These are phyloP conservation scores for Hydrotaea diabolus DNA, from an alignment of 2,888 invertebrate species.

Conservation along the genomic window DNA sequence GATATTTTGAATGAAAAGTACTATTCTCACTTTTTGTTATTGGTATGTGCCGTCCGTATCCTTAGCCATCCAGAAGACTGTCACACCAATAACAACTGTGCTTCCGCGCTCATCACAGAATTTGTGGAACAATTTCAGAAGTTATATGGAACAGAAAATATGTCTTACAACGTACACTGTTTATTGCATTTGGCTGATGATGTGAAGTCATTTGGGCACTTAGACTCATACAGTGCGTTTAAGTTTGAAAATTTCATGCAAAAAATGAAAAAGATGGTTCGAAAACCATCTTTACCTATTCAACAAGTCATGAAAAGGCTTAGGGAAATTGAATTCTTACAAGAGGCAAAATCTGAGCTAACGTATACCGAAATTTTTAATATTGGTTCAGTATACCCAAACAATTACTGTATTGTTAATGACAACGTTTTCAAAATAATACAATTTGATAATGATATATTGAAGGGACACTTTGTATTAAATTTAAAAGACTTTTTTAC, in stretches of 20 bases:
- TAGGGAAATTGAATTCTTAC: background rate
- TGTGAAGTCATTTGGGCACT: constrained; percentile 32
- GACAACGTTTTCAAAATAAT: background rate
- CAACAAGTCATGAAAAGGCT: background rate
- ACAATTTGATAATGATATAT: background rate
- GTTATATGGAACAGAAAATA: constrained; percentile 44
- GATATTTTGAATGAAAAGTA: constrained; percentile 3
- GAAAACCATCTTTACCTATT: background rate
- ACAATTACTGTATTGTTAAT: constrained; percentile 7
- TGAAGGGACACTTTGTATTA: background rate
- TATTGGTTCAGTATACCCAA: background rate
- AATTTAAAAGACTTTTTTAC: background rate
- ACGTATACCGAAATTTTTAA: background rate
- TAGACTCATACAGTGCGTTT: constrained; percentile 12
- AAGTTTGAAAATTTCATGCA: constrained; percentile 11
- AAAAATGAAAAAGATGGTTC: constrained; percentile 2
- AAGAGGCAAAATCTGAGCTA: constrained; percentile 4
- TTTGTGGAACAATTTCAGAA: constrained; percentile 21
- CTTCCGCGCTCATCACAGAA: constrained; percentile 11
- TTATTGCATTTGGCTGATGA: constrained; percentile 40
- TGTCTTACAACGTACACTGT: constrained; percentile 44
- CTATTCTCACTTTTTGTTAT: constrained; percentile 13
- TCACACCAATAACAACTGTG: constrained; percentile 6
- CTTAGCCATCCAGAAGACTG: constrained; percentile 8
- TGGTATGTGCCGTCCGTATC: constrained; percentile 13